Conservation (phyloP, 2,113 vertebrate genomes). For the Montifringilla adamsi region DNA sequence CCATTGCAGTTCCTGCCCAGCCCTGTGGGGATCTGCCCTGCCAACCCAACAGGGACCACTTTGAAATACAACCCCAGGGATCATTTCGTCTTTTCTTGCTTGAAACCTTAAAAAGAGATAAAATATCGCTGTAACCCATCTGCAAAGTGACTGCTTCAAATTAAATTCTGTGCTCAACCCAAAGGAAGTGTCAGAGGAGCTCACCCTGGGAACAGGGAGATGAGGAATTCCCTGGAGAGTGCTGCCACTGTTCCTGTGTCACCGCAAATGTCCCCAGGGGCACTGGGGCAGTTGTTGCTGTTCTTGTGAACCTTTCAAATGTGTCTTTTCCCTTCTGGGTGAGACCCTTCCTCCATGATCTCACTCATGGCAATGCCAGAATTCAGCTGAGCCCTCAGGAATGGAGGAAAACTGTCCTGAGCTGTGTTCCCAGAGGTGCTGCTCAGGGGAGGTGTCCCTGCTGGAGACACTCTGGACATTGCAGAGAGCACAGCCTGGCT, state of each 20-base stretch:
- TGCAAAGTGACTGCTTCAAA: slow-evolving; percentile 19
- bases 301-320: too few species aligned
- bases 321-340: neutral
- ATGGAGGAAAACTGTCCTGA: neutral
- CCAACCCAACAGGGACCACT: neutral
- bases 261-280: neutral
- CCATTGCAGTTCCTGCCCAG: neutral
- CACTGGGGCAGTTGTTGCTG: neutral
- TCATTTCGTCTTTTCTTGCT: neutral
- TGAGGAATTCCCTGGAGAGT: neutral
- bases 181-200: neutral
- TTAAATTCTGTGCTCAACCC: slow-evolving; percentile 2
- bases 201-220: neutral
- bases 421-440: neutral
- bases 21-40: neutral
- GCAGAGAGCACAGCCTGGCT: neutral
- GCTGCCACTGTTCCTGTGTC: neutral
- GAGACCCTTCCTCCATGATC: neutral
- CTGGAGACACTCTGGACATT: neutral
- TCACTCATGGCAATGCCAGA: neutral
- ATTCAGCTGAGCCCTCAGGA: neutral
- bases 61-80: neutral
- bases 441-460: neutral
- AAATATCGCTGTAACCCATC: slow-evolving; percentile 1
- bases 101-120: neutral